Evolutionary conservation across 2,888 invertebrate genomes (phyloP), one percentile per base, ranked within the genome.

Genomic region (Nematopogon swammerdamellus): DNA sequence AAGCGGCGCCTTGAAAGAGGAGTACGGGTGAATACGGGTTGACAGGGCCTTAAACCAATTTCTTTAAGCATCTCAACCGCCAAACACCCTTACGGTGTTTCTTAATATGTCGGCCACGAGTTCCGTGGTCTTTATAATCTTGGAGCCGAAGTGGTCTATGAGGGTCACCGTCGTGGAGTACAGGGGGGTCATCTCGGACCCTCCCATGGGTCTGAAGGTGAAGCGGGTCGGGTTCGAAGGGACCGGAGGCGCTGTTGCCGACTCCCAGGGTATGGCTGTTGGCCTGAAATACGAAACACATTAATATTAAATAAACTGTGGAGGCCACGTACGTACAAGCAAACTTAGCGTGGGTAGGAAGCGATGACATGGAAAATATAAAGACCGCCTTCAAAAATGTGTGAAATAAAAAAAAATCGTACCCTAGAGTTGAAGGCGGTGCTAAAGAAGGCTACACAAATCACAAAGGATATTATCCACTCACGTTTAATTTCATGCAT

Each of bases 121-220:
- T 54, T 80, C 79, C 0, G 80, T 80, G 6, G 80, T 80, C 52
- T 64, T 60, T 51, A 77, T 77, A 55, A 80, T 80, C 60, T 80
- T 80, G 63, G 68, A 69, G 2, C 79, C 74, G 53, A 80, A 76
- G 55, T 75, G 74, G 57, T 80, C 80, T 55, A 80, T 77, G 54
- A 80, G 53, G 1, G 79, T 77, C 49, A 74, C 71, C 47, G 75
- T 72, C 1, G 79, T 76, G 50, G 75, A 66, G 61, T 67, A 72
- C 0, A 69, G 63, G 0, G 59, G 54, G 0, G 65, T 62, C 4
- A 68, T 50, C 14, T 68, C 69, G 10, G 58, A 57, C 2, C 36
- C 14, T 6, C 36, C 36, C 36, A 61, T 59, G 1, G 73, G 72
- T 0, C 69, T 65, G 3, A 68, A 52, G 5, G 75, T 69, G 55